Percentiles rank a stretch among this genome's conserved stretches.
Conservation (phyloP, 2,888 invertebrate species). For the Drosophila imparisetae region DNA sequence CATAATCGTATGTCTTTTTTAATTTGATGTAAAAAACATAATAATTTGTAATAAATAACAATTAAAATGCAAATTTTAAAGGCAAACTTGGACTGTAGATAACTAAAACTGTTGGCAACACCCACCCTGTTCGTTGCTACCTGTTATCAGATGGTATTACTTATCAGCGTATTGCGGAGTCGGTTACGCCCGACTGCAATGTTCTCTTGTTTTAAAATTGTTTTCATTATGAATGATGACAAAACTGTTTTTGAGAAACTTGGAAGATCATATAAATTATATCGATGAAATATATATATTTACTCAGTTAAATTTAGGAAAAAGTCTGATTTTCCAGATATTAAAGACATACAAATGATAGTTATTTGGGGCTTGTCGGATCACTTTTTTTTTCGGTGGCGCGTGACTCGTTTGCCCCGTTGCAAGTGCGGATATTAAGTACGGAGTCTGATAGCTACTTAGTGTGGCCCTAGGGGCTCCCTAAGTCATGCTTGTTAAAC, state of each 20-base stretch:
- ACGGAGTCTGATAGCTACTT: slow-evolving; percentile 4
- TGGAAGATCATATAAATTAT: background rate
- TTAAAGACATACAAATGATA: slow-evolving; percentile 9
- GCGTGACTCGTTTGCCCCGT: slow-evolving; percentile 29
- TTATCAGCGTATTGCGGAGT: background rate
- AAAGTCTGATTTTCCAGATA: background rate
- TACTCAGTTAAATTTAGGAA: background rate
- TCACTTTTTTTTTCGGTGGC: slow-evolving; percentile 30
- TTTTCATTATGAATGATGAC: background rate
- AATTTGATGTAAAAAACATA: too few species aligned
- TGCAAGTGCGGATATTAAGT: slow-evolving; percentile 3
- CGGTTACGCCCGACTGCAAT: background rate
- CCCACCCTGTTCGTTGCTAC: too few species aligned
- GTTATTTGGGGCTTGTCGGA: slow-evolving; percentile 19
- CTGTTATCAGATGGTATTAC: too few species aligned
- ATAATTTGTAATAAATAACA: too few species aligned
- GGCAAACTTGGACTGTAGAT: background rate
- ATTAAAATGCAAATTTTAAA: background rate
- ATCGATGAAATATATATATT: background rate
- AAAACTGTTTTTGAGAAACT: background rate
- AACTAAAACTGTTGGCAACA: background rate
- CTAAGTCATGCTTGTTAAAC: slow-evolving; percentile 72
- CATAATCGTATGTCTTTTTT: too few species aligned
- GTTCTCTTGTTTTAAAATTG: background rate
- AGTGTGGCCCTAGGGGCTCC: slow-evolving; percentile 14